Evolutionary conservation across 2,888 invertebrate genomes (phyloP).

Genomic region (Melitaea athalia): DNA sequence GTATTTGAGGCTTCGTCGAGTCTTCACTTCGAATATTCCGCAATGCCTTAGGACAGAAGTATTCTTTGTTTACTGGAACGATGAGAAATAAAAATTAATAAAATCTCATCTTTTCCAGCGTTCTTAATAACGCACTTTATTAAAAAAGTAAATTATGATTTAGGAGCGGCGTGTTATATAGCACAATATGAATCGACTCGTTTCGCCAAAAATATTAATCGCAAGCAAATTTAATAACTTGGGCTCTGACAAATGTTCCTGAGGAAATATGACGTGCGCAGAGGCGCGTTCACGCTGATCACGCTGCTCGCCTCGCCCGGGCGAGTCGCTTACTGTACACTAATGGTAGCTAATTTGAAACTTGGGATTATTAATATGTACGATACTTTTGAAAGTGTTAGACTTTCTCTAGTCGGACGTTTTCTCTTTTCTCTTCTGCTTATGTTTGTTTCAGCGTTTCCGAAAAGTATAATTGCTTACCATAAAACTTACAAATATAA

Average conservation of each 20-base stretch:
- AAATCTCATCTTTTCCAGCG: not conserved
- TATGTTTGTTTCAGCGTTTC: no score
- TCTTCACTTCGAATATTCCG: no score
- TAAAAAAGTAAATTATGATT: not conserved
- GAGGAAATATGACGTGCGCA: constrained; percentile 17
- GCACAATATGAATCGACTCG: constrained; percentile 10
- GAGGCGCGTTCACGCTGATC: not conserved
- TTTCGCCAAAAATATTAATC: constrained; percentile 14
- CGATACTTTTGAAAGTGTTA: no score
- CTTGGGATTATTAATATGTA: no score
- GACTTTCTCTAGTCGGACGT: no score
- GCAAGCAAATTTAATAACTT: constrained; percentile 23
- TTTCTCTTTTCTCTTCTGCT: no score
- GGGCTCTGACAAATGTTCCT: constrained; percentile 14
- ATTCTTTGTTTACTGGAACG: no score
- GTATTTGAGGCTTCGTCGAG: no score
- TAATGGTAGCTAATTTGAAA: not conserved
- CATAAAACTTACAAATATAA: no score
- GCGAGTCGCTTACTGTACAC: not conserved
- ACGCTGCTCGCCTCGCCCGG: not conserved
- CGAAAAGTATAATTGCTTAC: no score
- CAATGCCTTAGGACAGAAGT: no score
- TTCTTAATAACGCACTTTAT: not conserved
- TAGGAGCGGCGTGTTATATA: not conserved
- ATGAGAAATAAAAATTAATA: not conserved